phyloP scores from a whole-genome alignment of 2,888 invertebrate genomes.

The Acleris cristana region DNA sequence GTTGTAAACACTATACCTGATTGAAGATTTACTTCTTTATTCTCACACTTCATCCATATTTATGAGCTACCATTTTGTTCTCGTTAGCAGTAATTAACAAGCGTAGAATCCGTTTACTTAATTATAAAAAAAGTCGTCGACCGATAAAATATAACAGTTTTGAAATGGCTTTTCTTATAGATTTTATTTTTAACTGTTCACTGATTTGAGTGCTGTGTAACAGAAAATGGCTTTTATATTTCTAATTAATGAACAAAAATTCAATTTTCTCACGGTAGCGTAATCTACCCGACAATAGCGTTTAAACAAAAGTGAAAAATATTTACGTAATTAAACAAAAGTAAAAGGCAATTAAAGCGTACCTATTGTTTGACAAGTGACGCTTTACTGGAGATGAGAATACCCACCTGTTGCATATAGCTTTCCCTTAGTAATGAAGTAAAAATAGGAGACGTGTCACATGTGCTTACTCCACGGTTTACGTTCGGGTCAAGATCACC shows the following conservation, averaged over 20 bases:
- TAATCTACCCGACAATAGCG: conserved; percentile 38
- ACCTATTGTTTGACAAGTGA: conserved; percentile 39
- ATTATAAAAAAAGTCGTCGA: conserved; percentile 1
- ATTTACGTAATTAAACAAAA: conserved; percentile 54
- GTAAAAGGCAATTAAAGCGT: conserved; percentile 53
- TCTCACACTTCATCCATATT: background rate
- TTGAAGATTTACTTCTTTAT: background rate
- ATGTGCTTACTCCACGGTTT: background rate
- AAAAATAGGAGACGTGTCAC: background rate
- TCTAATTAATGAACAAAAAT: conserved; percentile 10
- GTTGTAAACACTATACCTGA: background rate
- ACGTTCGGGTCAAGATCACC: background rate
- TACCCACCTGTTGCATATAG: conserved; percentile 7
- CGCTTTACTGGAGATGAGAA: conserved; percentile 26
- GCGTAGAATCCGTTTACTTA: background rate
- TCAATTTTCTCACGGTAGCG: conserved; percentile 43
- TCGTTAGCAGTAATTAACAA: conserved; percentile 1
- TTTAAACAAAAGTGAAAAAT: conserved; percentile 51
- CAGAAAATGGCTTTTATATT: conserved; percentile 6
- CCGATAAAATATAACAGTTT: background rate
- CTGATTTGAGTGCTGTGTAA: background rate
- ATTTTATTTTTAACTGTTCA: too few species aligned
- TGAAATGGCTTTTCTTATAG: background rate
- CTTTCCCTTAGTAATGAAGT: conserved; percentile 24
- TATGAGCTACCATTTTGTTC: background rate